Conservation (phyloP, 2,113 vertebrate genomes). For the Globicephala melas region DNA sequence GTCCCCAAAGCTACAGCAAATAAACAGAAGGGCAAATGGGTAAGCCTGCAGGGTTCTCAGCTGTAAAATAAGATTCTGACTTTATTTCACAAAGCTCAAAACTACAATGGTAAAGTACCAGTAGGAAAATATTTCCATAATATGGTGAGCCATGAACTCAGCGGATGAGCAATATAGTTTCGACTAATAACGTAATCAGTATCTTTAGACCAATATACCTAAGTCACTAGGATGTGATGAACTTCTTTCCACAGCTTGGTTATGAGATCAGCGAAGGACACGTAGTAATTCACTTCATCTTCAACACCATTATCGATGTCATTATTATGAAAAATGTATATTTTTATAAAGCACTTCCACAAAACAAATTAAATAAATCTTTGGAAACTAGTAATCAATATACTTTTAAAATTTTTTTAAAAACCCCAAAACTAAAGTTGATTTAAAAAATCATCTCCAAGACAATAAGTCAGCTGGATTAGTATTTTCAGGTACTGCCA, state of each 20-base stretch:
- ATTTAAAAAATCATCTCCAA: conserved; percentile 26
- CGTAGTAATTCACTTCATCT: background rate
- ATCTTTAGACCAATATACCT: background rate
- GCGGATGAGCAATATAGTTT: background rate
- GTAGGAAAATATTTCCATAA: conserved; percentile 31
- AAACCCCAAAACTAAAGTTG: background rate
- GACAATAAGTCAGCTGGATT: background rate
- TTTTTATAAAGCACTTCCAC: conserved; percentile 23
- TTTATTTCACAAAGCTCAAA: conserved; percentile 49
- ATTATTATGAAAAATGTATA: background rate
- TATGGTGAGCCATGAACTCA: background rate
- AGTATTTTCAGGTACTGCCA: background rate
- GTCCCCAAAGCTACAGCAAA: background rate
- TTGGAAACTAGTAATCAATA: background rate
- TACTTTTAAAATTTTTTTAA: background rate
- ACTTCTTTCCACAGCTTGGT: background rate
- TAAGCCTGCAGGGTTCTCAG: background rate
- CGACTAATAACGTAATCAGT: conserved; percentile 14
- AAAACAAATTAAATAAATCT: conserved; percentile 20
- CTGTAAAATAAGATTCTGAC: conserved; percentile 45
- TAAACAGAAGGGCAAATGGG: conserved; percentile 12
- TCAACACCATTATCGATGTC: background rate
- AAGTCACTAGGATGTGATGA: background rate
- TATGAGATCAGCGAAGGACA: background rate
- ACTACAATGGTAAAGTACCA: conserved; percentile 23